phyloP scores from a whole-genome alignment of 2,113 vertebrate species.

The Microcebus murinus region DNA sequence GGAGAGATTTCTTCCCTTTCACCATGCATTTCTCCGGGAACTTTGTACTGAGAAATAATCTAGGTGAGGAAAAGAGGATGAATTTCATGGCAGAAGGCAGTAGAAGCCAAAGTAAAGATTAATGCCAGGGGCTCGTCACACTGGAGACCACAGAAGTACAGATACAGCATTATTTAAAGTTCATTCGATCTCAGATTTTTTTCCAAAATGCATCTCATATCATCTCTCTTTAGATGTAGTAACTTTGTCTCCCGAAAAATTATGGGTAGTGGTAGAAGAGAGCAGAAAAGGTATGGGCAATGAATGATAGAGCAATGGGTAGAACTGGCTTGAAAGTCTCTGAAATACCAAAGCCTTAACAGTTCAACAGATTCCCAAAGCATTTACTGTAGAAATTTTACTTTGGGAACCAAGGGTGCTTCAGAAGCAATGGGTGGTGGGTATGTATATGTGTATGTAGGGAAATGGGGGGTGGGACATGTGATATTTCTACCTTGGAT shows the following conservation, averaged over 20 bases:
- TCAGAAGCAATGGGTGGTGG: neutral
- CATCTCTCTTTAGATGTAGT: neutral
- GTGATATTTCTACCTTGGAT: neutral
- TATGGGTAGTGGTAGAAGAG: neutral
- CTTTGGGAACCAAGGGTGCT: neutral
- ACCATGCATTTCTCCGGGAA: neutral
- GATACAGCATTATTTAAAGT: neutral
- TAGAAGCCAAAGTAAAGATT: neutral
- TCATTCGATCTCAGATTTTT: neutral
- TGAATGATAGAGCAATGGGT: neutral
- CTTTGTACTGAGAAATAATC: neutral
- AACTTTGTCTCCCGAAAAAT: neutral
- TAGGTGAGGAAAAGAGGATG: neutral
- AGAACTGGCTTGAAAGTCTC: neutral
- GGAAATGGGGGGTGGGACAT: neutral
- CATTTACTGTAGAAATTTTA: neutral
- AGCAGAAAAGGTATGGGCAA: neutral
- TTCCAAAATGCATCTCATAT: neutral
- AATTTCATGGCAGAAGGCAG: neutral
- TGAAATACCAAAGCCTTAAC: neutral
- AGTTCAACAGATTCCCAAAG: neutral
- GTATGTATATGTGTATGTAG: fast-evolving
- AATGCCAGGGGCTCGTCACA: neutral
- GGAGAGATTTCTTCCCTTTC: neutral
- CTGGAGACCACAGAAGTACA: neutral